Conservation (phyloP, 2,113 vertebrate genomes). For the Apus apus region DNA sequence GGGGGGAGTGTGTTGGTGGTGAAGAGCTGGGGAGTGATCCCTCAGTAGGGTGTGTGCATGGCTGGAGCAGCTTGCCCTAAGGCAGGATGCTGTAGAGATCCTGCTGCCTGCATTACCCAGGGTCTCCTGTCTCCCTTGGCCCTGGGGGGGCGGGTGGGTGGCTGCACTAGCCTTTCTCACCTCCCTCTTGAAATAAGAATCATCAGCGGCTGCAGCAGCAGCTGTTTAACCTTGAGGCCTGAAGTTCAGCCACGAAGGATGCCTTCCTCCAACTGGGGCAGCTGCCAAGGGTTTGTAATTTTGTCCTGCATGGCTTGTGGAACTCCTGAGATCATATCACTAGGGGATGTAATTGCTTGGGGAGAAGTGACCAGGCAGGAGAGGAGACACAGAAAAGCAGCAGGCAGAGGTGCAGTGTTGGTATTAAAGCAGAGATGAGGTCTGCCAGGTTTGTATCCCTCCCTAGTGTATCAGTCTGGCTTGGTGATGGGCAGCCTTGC, state of each 20-base stretch:
- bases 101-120: background rate
- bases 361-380: background rate
- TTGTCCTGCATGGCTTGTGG: background rate
- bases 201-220: accelerated
- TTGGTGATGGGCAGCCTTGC: background rate
- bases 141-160: background rate
- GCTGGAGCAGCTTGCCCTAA: background rate
- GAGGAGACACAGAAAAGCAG: background rate
- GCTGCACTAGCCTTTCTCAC: background rate
- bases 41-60: background rate
- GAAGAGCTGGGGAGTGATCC: background rate
- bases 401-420: background rate
- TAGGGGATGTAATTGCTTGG: background rate
- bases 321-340: background rate
- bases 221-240: background rate
- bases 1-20: background rate
- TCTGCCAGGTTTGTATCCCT: background rate
- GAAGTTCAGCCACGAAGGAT: background rate
- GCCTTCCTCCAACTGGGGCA: background rate
- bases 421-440: background rate
- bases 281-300: background rate
- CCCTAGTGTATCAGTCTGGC: too few species aligned
- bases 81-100: background rate
- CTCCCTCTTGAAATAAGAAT: background rate
- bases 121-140: background rate